phyloP scores from a whole-genome alignment of 2,888 invertebrate genomes.

The Tetanocera ferruginea region DNA sequence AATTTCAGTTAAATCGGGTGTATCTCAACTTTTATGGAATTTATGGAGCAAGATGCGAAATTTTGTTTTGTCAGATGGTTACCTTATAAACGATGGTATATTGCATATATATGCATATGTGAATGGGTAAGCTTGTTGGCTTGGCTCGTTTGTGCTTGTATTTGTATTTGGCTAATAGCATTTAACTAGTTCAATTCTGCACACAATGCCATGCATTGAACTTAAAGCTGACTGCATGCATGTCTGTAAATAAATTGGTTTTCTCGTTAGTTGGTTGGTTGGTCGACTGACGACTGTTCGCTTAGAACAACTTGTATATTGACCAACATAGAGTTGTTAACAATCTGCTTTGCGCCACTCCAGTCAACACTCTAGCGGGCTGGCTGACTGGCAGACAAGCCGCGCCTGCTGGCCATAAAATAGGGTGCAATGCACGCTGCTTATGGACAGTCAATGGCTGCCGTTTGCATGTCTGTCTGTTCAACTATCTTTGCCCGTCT shows the following conservation, averaged over 20 bases:
- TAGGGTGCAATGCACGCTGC: conserved; percentile 10
- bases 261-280: conserved; percentile 35
- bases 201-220: neutral
- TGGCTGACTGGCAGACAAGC: neutral
- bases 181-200: conserved; percentile 30
- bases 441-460: conserved; percentile 20
- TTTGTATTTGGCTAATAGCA: conserved; percentile 35
- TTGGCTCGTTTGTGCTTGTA: neutral
- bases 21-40: too few species aligned
- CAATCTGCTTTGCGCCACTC: conserved; percentile 24
- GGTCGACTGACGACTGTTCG: neutral
- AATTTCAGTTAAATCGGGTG: too few species aligned
- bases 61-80: too few species aligned
- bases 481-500: neutral
- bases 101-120: neutral
- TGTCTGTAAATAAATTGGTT: conserved; percentile 23
- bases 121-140: neutral
- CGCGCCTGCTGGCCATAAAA: conserved; percentile 28
- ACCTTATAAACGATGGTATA: too few species aligned
- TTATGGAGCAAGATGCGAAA: too few species aligned
- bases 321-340: conserved; percentile 5
- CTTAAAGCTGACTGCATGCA: neutral
- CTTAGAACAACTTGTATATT: neutral
- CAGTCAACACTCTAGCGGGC: conserved; percentile 5
- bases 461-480: neutral